A percentile compares a stretch with the other conserved stretches of the same genome.
These are phyloP conservation scores for Pogonus chalceus DNA, from an alignment of 1,140 invertebrate species.

Conservation along the genomic window DNA sequence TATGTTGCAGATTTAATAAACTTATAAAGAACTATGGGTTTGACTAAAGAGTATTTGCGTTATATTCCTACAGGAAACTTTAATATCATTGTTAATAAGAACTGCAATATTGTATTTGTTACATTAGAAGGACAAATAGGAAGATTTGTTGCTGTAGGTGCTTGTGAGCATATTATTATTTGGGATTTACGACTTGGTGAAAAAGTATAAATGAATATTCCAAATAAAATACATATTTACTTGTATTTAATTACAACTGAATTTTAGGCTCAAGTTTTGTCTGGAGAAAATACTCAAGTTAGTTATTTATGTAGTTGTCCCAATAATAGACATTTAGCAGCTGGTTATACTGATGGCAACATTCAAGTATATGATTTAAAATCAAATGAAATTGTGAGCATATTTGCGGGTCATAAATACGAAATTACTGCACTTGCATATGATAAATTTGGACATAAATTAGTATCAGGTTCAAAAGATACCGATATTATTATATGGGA, in stretches of 20 bases:
- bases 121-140: slow-evolving; percentile 62
- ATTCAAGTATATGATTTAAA: slow-evolving; percentile 71
- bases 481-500: slow-evolving; percentile 94
- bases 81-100: slow-evolving; percentile 73
- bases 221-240: slow-evolving; percentile 15
- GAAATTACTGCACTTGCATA: slow-evolving; percentile 73
- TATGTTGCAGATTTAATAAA: no score
- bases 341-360: slow-evolving; percentile 84
- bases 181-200: slow-evolving; percentile 89
- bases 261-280: slow-evolving; percentile 55
- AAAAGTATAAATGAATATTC: no score
- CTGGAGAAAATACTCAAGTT: slow-evolving; percentile 68
- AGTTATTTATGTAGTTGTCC: slow-evolving; percentile 61
- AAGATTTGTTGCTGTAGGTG: slow-evolving; percentile 76
- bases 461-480: slow-evolving; percentile 85
- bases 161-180: slow-evolving; percentile 85
- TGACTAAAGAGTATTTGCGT: slow-evolving; percentile 93
- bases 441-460: slow-evolving; percentile 65
- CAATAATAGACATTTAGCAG: slow-evolving; percentile 67
- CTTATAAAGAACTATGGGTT: no score
- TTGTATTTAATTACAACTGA: slow-evolving; percentile 4
- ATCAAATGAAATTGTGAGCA: slow-evolving; percentile 58
- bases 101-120: slow-evolving; percentile 71
- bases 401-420: slow-evolving; percentile 82
- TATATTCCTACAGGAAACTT: slow-evolving; percentile 72